These are phyloP conservation scores for Anser cygnoides DNA, from an alignment of 2,113 vertebrate genomes.

Conservation along the genomic window DNA sequence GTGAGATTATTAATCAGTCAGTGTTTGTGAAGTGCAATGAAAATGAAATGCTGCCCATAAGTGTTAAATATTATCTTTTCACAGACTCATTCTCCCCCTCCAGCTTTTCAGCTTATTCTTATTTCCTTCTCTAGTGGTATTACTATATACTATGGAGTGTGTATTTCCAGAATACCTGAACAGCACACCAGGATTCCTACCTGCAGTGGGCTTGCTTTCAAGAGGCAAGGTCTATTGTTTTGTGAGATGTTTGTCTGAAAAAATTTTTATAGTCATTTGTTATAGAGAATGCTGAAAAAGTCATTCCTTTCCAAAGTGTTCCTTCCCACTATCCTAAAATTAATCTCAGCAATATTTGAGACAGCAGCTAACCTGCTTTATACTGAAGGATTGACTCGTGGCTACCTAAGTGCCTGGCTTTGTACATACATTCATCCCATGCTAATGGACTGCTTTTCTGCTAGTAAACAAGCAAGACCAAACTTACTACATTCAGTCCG, in stretches of 20 bases:
- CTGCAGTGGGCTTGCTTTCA: not conserved
- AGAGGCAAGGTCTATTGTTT: not conserved
- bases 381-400: not conserved
- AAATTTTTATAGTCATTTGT: not conserved
- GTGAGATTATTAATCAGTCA: conserved; percentile 59
- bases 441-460: not conserved
- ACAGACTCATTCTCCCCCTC: not conserved
- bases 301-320: not conserved
- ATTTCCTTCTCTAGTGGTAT: not conserved
- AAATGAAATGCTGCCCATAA: conserved; percentile 33
- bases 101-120: not conserved
- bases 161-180: not conserved
- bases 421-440: not conserved
- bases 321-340: not conserved
- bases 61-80: conserved; percentile 53
- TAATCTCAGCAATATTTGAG: conserved; percentile 14
- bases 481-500: not conserved
- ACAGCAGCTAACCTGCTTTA: not conserved
- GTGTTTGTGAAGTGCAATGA: conserved; percentile 46
- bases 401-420: not conserved
- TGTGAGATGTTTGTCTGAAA: not conserved
- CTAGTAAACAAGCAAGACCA: not conserved
- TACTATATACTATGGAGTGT: not conserved
- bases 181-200: not conserved
- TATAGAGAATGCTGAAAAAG: not conserved